Evolutionary conservation across 2,797 vertebrate species (phyloP).

Genomic region (Labroides dimidiatus): DNA sequence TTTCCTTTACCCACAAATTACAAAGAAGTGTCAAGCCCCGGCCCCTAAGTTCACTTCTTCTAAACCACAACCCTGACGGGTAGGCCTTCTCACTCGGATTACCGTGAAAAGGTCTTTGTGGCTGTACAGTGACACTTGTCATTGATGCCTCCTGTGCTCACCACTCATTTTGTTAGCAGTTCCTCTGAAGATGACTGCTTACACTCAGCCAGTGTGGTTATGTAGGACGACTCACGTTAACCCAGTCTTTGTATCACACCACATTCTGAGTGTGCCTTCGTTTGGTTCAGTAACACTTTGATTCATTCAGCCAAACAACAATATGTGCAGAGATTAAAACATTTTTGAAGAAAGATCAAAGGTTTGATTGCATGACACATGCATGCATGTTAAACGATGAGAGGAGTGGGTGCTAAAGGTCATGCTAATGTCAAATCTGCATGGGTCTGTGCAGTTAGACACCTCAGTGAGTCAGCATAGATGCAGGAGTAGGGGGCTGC

Average conservation of each 20-base stretch:
- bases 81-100: slow-evolving; percentile 70
- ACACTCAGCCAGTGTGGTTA: slow-evolving; percentile 64
- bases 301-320: slow-evolving; percentile 79
- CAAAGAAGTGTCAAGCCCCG: slow-evolving; percentile 70
- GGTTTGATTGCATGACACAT: slow-evolving; percentile 2
- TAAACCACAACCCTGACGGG: slow-evolving; percentile 79
- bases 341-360: slow-evolving; percentile 49
- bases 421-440: background rate
- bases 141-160: slow-evolving; percentile 70
- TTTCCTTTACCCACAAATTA: slow-evolving; percentile 78
- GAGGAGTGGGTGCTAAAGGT: slow-evolving; percentile 11
- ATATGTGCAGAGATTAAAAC: slow-evolving; percentile 48
- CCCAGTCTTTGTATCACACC: slow-evolving; percentile 57
- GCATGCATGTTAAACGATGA: background rate
- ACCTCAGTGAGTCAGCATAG: slow-evolving; percentile 71
- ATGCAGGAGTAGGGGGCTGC: slow-evolving; percentile 21
- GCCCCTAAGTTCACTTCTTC: slow-evolving; percentile 69
- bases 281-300: slow-evolving; percentile 72
- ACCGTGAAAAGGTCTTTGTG: slow-evolving; percentile 74
- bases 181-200: slow-evolving; percentile 70
- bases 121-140: slow-evolving; percentile 77
- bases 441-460: slow-evolving; percentile 39
- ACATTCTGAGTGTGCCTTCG: slow-evolving; percentile 47
- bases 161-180: slow-evolving; percentile 76
- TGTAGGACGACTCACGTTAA: slow-evolving; percentile 62